Evolutionary conservation across 2,113 vertebrate genomes (phyloP).

Genomic region (Macheiramphus alcinus): DNA sequence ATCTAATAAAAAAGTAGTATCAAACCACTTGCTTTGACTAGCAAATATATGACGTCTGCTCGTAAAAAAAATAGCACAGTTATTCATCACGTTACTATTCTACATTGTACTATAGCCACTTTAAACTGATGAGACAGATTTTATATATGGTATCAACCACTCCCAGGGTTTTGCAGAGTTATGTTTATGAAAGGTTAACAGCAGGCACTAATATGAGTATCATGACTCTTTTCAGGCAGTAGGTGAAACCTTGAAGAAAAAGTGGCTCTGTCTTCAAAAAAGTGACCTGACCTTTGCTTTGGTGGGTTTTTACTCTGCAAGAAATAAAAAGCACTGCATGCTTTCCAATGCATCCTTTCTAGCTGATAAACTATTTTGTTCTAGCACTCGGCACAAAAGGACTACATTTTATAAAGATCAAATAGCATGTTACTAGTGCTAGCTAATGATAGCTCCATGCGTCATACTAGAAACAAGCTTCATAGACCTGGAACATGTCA

Average conservation of each 20-base stretch:
- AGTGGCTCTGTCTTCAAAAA: conserved; percentile 86
- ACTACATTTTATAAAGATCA: conserved; percentile 59
- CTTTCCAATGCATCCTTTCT: conserved; percentile 74
- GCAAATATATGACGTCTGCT: background rate
- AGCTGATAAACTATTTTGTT: conserved; percentile 71
- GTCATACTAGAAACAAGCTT: conserved; percentile 44
- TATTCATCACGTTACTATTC: background rate
- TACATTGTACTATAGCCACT: background rate
- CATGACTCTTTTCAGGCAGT: conserved; percentile 86
- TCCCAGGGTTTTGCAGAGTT: conserved; percentile 43
- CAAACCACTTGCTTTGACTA: background rate
- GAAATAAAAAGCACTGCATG: conserved; percentile 82
- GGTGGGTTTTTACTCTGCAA: conserved; percentile 82
- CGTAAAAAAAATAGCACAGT: background rate
- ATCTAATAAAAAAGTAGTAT: background rate
- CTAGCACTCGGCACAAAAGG: conserved; percentile 75
- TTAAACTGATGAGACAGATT: background rate
- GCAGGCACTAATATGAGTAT: conserved; percentile 76
- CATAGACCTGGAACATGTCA: conserved; percentile 64
- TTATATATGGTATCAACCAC: background rate
- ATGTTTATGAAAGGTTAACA: conserved; percentile 11
- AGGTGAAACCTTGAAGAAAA: conserved; percentile 88
- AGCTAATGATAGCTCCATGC: conserved; percentile 62
- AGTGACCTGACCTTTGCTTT: conserved; percentile 86
- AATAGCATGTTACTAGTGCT: conserved; percentile 73